Evolutionary conservation across 2,888 invertebrate genomes (phyloP).

Genomic region (Atethmia centrago): DNA sequence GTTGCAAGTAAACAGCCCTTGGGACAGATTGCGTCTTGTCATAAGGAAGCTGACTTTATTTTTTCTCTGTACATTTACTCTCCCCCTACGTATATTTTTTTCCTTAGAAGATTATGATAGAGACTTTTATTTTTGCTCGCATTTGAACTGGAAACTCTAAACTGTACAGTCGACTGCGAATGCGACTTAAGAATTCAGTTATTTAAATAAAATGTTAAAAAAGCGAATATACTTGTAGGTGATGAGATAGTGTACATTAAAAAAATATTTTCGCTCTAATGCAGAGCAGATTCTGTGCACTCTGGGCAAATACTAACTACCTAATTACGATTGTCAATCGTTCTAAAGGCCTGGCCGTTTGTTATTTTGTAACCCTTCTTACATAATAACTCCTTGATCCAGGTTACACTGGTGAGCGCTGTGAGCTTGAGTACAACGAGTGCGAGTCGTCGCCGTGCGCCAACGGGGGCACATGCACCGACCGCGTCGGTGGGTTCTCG

Average conservation of each 20-base stretch:
- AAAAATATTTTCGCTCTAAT: neutral
- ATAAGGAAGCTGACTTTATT: conserved; percentile 71
- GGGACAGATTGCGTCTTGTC: conserved; percentile 74
- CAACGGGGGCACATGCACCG: conserved; percentile 94
- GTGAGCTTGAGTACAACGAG: conserved; percentile 94
- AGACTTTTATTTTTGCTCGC: conserved; percentile 4
- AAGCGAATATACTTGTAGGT: neutral
- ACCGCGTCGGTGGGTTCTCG: conserved; percentile 92
- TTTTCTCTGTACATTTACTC: conserved; percentile 42
- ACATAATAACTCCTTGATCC: conserved; percentile 23
- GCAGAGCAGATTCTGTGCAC: neutral
- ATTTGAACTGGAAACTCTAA: conserved; percentile 12
- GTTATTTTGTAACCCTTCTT: neutral
- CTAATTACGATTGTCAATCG: neutral
- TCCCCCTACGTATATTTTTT: conserved; percentile 19
- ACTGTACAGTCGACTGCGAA: neutral
- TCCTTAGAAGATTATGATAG: conserved; percentile 23
- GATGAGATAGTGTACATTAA: neutral
- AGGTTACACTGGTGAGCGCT: conserved; percentile 94
- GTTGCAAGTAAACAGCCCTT: conserved; percentile 75
- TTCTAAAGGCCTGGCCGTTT: neutral
- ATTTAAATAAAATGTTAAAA: conserved; percentile 6
- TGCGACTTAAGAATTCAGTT: neutral
- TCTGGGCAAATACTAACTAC: neutral
- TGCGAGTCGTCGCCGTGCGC: conserved; percentile 94